These are phyloP conservation scores for Bimastos eiseni DNA, from an alignment of 2,888 invertebrate genomes.

Conservation along the genomic window DNA sequence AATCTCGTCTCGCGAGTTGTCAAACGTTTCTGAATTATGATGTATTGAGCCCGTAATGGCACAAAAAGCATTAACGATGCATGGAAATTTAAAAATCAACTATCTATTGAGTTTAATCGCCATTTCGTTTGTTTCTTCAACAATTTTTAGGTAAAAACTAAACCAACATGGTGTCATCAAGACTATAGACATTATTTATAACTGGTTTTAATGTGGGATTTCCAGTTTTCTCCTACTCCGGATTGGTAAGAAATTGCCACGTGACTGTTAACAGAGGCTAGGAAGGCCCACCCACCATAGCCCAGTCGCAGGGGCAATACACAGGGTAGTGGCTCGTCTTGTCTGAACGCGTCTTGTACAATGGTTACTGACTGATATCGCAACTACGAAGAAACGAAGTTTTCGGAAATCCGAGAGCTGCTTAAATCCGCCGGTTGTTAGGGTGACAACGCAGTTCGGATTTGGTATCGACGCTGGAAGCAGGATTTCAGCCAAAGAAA, in stretches of 20 bases:
- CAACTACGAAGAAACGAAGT: not conserved
- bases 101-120: not conserved
- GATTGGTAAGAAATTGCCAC: not conserved
- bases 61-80: not conserved
- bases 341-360: not conserved
- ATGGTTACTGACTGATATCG: not conserved
- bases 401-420: not conserved
- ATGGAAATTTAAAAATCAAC: not conserved
- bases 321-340: not conserved
- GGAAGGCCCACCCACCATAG: not conserved
- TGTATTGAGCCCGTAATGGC: not conserved
- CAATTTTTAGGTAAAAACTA: not conserved
- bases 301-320: not conserved
- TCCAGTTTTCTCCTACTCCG: not conserved
- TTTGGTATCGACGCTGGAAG: not conserved
- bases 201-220: not conserved
- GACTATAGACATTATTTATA: conserved; percentile 6
- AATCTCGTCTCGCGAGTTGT: not conserved
- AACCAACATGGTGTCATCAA: not conserved
- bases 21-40: not conserved
- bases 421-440: not conserved
- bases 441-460: not conserved
- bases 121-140: not conserved
- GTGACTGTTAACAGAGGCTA: not conserved
- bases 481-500: not conserved